A percentile compares a stretch with the other conserved stretches of the same genome.
phyloP scores from a whole-genome alignment of 2,797 vertebrate species.

The Pelodytes ibericus region DNA sequence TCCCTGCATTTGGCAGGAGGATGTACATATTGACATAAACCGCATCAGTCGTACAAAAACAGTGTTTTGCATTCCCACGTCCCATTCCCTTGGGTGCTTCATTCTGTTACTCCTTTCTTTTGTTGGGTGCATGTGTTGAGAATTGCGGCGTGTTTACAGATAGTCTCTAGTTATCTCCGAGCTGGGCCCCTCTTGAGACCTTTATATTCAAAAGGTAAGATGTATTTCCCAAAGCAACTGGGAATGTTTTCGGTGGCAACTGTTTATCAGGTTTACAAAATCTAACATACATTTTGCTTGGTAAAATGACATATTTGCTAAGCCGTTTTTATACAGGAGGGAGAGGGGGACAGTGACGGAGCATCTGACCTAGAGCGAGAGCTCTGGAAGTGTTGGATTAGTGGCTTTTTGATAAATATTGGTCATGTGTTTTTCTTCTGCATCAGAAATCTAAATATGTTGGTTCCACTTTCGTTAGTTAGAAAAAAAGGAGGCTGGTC shows the following conservation, averaged over 20 bases:
- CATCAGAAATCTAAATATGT: too few relatives aligned
- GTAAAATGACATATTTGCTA: slow-evolving; percentile 32
- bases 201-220: slow-evolving; percentile 65
- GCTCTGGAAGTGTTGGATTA: too few relatives aligned
- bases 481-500: too few relatives aligned
- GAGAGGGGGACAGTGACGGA: too few relatives aligned
- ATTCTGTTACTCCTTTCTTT: slow-evolving; percentile 65
- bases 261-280: slow-evolving; percentile 16
- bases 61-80: slow-evolving; percentile 56
- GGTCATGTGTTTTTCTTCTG: too few relatives aligned
- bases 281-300: slow-evolving; percentile 35
- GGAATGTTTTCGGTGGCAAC: slow-evolving; percentile 21
- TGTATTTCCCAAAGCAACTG: slow-evolving; percentile 57
- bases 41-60: slow-evolving; percentile 32
- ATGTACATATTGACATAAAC: slow-evolving; percentile 1
- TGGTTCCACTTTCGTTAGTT: too few relatives aligned
- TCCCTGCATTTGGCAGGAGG: too few relatives aligned
- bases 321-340: too few relatives aligned
- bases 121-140: slow-evolving; percentile 63
- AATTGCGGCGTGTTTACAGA: slow-evolving; percentile 64
- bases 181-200: slow-evolving; percentile 62
- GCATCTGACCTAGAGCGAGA: too few relatives aligned
- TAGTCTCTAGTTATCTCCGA: slow-evolving; percentile 63
- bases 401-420: too few relatives aligned
- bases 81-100: slow-evolving; percentile 54